Conservation (phyloP, 2,113 vertebrate genomes). For the Motacilla alba region DNA sequence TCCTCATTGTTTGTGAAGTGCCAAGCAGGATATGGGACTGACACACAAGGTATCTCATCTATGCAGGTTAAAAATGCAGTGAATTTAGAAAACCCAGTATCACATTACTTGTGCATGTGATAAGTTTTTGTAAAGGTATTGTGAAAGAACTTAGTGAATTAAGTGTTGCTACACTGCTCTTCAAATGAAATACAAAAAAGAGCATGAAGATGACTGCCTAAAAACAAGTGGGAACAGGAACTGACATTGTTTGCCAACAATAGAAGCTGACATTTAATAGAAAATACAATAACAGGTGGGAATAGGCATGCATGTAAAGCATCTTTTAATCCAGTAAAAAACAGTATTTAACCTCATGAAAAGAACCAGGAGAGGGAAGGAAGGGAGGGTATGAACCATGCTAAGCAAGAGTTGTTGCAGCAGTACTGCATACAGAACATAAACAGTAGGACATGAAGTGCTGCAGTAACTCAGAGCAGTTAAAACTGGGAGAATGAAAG, state of each 20-base stretch:
- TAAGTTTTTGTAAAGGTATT: not conserved
- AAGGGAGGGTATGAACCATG: not conserved
- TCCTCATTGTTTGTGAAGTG: not conserved
- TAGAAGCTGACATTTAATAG: not conserved
- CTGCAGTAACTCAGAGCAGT: not conserved
- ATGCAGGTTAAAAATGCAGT: not conserved
- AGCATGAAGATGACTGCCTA: not conserved
- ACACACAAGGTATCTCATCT: not conserved
- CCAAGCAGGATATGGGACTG: not conserved
- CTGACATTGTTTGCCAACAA: not conserved
- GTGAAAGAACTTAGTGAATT: not conserved
- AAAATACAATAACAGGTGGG: not conserved
- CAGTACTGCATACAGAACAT: not conserved
- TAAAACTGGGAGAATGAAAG: not conserved
- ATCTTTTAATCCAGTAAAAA: not conserved
- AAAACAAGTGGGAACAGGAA: not conserved
- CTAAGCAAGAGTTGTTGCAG: not conserved
- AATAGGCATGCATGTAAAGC: not conserved
- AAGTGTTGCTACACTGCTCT: not conserved
- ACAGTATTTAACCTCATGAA: not conserved
- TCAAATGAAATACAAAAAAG: not conserved
- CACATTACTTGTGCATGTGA: accelerated
- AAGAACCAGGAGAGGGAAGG: not conserved
- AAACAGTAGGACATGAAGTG: not conserved
- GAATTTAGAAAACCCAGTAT: not conserved